Base-by-base conservation (phyloP, 2,888 invertebrate species). In the Lathronympha strigana region DNA sequence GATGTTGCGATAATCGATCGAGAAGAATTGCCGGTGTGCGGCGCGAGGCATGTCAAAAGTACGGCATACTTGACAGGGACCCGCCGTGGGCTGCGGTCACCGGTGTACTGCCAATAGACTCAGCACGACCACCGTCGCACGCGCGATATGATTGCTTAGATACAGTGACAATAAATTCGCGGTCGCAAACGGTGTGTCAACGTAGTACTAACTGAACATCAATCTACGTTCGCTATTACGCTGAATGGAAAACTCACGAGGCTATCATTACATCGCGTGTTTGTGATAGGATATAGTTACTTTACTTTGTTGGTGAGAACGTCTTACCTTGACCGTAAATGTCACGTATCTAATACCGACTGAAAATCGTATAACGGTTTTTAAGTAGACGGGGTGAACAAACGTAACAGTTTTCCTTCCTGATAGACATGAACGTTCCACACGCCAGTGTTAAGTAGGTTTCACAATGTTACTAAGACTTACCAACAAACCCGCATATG, bases 1-100 rank as follows among this genome's bases (percentile, higher is more conserved):
- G 53, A 36, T 58, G 50, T 51, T 40, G 53, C 38, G 43, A 53
- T 57, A 50, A 21, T 36, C 36, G n/a, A 36, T 36, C 15, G 45
- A 38, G 9, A 33, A 31, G 23, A 60, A 47, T 54, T 36, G 47
- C 45, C 23, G 58, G 50, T 51, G 25, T 38, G 54, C 60, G 38
- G 38, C 45, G 31, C 47, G 21, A 21, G 53, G 66, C 66, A 69
- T 69, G 74, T 67, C 61, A 71, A 66, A 58, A 67, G 67, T 71
- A 72, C 70, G 69, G 73, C 73, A 76, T 72, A 76, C 75, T 71
- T 69, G 68, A 72, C 71, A 77, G 78, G 77, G 80, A 80, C 76
- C 85, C 85, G 81, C 66, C 84, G 80, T 84, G 83, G 74, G 71
- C 85, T 83, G 77, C 80, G 85, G 81, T 82, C 86, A 86, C 85